Base-by-base conservation (phyloP, 2,888 invertebrate species). In the Caenorhabditis sp. region DNA sequence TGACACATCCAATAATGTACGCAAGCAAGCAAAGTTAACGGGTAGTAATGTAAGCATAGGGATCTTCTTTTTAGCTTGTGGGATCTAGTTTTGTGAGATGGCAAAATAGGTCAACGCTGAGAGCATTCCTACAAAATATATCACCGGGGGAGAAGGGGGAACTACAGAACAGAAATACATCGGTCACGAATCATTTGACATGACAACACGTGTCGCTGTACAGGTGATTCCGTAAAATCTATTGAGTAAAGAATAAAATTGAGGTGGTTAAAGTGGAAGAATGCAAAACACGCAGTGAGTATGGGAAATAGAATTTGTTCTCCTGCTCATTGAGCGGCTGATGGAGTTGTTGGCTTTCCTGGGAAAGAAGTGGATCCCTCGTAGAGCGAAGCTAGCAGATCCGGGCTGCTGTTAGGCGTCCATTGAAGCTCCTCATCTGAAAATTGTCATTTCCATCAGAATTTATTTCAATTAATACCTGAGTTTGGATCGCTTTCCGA, bases 281-380 rank as follows among this genome's bases (percentile, higher is more conserved):
- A 67, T 76, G 76, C 76, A 76, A 61, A 68, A 65, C 74, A 74
- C 65, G 58, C 51, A 64, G 64, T 62, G 26, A 20, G 53, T 26
- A n/a, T 24, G 32, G 15, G 44, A 32, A 32, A 9, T 44, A 40
- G 8, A 20, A 6, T n/a, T 28, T n/a, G 8, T 20, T 9, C 13
- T 9, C 13, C 53, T 26, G 58, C 35, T 28, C 24, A 64, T n/a
- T 55, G 26, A 11, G 9, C 24, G 32, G 9, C 32, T 9, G 32
- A 9, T 53, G 74, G 65, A 1, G 67, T 58, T 11, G 32, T 8
- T 4, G 15, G 15, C 22, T 40, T 28, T 35, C 67, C 78, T 18
- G 78, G 78, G 37, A 78, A 82, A 1, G 82, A 82, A 15, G 82
- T 82, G 28, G 82, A 79, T 24, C 82, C 82, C 51, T 79, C 78